phyloP scores from a whole-genome alignment of 2,888 invertebrate genomes.

The Pantelozetes paolii region DNA sequence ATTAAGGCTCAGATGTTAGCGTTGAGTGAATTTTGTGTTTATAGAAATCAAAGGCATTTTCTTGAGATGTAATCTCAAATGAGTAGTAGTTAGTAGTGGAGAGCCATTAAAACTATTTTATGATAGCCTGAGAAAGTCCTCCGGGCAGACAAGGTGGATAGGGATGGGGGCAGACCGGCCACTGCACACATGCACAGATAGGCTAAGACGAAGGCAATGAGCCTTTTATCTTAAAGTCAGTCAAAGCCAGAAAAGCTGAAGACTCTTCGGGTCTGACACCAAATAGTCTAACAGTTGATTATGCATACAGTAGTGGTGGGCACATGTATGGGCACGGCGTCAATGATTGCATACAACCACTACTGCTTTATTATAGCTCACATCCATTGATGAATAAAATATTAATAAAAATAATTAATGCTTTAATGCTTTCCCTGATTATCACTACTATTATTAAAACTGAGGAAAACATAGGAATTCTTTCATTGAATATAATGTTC shows the following conservation, averaged over 20 bases:
- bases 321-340: conserved; percentile 10
- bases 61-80: conserved; percentile 32
- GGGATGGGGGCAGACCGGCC: conserved; percentile 34
- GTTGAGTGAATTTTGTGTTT: conserved; percentile 4
- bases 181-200: not conserved
- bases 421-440: conserved; percentile 19
- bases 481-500: too few species aligned
- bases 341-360: not conserved
- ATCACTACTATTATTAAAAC: conserved; percentile 18
- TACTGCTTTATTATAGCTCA: not conserved
- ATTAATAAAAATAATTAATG: conserved; percentile 33
- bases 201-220: conserved; percentile 7
- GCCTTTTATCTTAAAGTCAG: conserved; percentile 33
- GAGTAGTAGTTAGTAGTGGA: conserved; percentile 21
- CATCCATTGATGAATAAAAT: conserved; percentile 30
- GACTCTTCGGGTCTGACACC: not conserved
- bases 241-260: not conserved
- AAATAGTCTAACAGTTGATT: not conserved
- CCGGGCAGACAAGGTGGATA: conserved; percentile 16
- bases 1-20: conserved; percentile 29
- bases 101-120: conserved; percentile 37
- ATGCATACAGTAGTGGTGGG: conserved; percentile 28
- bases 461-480: not conserved
- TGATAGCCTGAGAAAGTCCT: conserved; percentile 36
- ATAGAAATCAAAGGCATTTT: conserved; percentile 26